A percentile compares a stretch with the other conserved stretches of the same genome.
These are phyloP conservation scores for Drosophila subpulchrella DNA, from an alignment of 1,140 invertebrate species.

Conservation along the genomic window DNA sequence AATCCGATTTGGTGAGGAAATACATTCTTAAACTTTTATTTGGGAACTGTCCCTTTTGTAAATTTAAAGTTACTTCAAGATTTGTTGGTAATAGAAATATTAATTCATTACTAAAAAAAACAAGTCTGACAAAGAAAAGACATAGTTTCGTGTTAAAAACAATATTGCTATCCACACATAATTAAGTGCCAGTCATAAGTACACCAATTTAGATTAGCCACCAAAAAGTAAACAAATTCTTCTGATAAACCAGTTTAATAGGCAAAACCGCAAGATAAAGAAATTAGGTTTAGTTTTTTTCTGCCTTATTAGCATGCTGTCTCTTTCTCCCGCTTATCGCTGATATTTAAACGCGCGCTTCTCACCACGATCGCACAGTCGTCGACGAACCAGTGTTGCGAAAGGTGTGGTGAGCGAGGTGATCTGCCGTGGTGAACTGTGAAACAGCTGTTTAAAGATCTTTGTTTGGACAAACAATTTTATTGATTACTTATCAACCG, in stretches of 20 bases:
- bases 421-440: conserved; percentile 6
- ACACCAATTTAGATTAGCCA: conserved; percentile 50
- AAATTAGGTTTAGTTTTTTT: conserved; percentile 17
- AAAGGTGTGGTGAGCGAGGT: conserved; percentile 31
- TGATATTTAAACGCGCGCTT: conserved; percentile 60
- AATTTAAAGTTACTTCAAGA: too few relatives aligned
- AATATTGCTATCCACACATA: not conserved
- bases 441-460: conserved; percentile 38
- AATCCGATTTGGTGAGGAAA: not conserved
- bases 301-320: not conserved
- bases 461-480: conserved; percentile 26
- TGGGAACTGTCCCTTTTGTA: too few relatives aligned
- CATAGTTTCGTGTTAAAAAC: not conserved
- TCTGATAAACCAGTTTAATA: conserved; percentile 38
- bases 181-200: conserved; percentile 8
- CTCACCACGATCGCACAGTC: conserved; percentile 36
- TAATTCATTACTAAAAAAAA: too few relatives aligned
- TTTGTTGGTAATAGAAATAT: too few relatives aligned
- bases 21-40: not conserved
- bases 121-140: not conserved
- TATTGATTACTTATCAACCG: conserved; percentile 6
- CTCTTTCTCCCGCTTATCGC: conserved; percentile 14
- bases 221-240: conserved; percentile 29
- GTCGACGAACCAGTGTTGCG: conserved; percentile 55
- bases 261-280: conserved; percentile 39